Base-by-base conservation (phyloP, 2,888 invertebrate species). In the Nomada goodeniana region DNA sequence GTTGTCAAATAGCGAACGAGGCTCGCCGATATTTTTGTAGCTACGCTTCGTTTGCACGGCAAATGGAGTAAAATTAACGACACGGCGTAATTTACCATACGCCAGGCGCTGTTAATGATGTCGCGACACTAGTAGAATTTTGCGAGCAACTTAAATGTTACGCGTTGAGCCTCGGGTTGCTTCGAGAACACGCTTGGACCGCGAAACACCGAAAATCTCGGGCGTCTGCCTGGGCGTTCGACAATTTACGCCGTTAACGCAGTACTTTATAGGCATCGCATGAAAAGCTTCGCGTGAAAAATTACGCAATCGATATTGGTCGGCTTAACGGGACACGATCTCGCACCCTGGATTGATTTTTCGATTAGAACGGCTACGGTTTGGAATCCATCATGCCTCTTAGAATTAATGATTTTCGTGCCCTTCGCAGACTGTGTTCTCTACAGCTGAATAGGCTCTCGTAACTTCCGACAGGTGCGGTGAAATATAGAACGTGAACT, bases 261-360 rank as follows among this genome's bases (percentile, higher is more conserved):
- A 69, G 52, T 69, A 76, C 55, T 76, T 69, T 64, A 69, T 69
- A 69, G 68, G 29, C 63, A 52, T n/a, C 69, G 76, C 44, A 64
- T 69, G 76, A 69, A 63, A 75, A 69, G 76, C 76, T 79, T 50
- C 47, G 7, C 68, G 76, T 79, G 78, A 79, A 76, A 76, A 69
- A 76, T 79, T 50, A 76, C 20, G 36, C 55, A 76, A 75, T 76
- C 78, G 78, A 76, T 79, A 44, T 18, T 9, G 18, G 44, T 23
- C 15, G 53, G 68, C 57, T 76, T 64, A 79, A 57, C 60, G 23
- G 65, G 36, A 61, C 61, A 15, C 47, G 36, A 9, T 73, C 26
- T 13, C 2, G n/a, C 11, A 26, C 42, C 26, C 36, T 36, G 57
- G 78, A 76, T 76, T 76, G 78, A 78, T 76, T 75, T 63, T 55